Conservation (phyloP, 2,888 invertebrate genomes). For the Morpho deidamia region DNA sequence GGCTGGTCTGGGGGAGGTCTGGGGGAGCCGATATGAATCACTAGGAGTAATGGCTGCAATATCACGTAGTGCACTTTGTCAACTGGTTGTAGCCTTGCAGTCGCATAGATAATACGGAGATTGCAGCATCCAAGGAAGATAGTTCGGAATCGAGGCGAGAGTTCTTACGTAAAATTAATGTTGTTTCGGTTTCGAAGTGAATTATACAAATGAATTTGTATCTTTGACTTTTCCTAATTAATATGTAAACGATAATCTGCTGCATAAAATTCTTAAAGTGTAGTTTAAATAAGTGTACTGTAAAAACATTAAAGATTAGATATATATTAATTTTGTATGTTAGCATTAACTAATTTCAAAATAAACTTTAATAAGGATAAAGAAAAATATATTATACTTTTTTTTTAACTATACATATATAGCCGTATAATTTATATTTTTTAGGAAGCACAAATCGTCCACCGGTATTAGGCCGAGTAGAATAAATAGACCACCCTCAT, state of each 20-base stretch:
- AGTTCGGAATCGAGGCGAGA: slow-evolving; percentile 34
- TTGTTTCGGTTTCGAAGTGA: slow-evolving; percentile 22
- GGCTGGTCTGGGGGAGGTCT: slow-evolving; percentile 36
- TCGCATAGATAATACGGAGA: slow-evolving; percentile 71
- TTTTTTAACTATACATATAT: too few relatives aligned
- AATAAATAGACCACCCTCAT: too few relatives aligned
- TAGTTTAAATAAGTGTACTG: too few relatives aligned
- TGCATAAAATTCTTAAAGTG: not conserved
- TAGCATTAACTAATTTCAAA: too few relatives aligned
- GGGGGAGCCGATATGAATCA: slow-evolving; percentile 71
- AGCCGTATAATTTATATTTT: too few relatives aligned
- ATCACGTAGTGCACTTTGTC: slow-evolving; percentile 79
- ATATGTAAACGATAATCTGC: slow-evolving; percentile 1
- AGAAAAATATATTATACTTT: too few relatives aligned
- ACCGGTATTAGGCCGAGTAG: too few relatives aligned
- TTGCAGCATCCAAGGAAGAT: slow-evolving; percentile 54
- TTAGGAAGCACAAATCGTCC: too few relatives aligned
- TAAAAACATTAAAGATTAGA: too few relatives aligned
- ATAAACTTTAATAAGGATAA: too few relatives aligned
- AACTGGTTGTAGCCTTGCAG: slow-evolving; percentile 72
- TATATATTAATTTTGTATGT: too few relatives aligned
- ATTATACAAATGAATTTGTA: slow-evolving; percentile 11
- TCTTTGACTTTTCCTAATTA: slow-evolving; percentile 1
- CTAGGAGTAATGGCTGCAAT: slow-evolving; percentile 76
- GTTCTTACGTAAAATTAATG: slow-evolving; percentile 42